Evolutionary conservation across 2,797 vertebrate species (phyloP), one percentile per base, ranked within the genome.

Genomic region (Sebastes kiyomatsui): DNA sequence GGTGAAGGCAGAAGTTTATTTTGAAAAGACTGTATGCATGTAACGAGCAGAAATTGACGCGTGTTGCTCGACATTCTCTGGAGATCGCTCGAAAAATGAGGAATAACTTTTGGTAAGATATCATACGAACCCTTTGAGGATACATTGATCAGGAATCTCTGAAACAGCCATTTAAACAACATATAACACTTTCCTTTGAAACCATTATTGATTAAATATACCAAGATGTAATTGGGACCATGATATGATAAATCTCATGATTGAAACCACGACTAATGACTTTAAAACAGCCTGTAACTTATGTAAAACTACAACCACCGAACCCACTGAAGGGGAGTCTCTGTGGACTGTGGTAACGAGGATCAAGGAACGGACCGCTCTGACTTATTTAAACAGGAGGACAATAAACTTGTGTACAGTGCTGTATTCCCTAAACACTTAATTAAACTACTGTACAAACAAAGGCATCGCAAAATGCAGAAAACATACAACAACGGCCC

Each of bases 371-470:
- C 1, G 2, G n/a, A 79, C 18, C 8, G 3, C 12, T 66, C 23
- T 8, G 49, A 35, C 25, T 64, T 28, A 20, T 18, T 72, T 55
- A 54, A 55, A 55, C 25, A 42, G 20, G 10, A 77, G 23, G 46
- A 78, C 62, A 35, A 62, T 42, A 35, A n/a, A 16, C 18, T 14
- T 23, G 6, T 56, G 27, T 28, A 64, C 5, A 35, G 52, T 67
- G 25, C 18, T 23, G 33, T 20, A 84, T 73, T 82, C 81, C 84
- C 74, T 2, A 1, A 78, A 75, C 70, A 27, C 67, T 33, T 62
- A 13, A 86, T 77, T 84, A 78, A 75, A 58, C 58, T 16, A 55
- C 20, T 46, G 25, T 65, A 28, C 28, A 28, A 82, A 80, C 56
- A 77, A 58, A 74, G 12, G 46, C 27, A 27, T 65, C 12, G 7